Conservation (phyloP, 2,888 invertebrate species). For the Drosophila rubida region DNA sequence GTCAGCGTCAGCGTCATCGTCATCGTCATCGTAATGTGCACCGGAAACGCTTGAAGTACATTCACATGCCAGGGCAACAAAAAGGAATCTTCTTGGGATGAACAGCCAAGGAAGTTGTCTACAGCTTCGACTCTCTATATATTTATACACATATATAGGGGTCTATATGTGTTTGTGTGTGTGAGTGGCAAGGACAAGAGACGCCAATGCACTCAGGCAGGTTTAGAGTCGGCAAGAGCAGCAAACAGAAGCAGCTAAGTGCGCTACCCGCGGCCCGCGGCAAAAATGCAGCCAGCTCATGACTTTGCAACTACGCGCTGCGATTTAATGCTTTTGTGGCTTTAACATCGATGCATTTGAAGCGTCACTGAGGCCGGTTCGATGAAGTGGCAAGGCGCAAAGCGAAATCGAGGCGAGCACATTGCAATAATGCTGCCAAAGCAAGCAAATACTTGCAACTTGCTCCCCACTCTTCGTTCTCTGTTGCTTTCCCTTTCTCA, state of each 20-base stretch:
- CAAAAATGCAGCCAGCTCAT: constrained; percentile 14
- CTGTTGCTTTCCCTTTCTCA: not conserved
- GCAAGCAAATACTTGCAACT: constrained; percentile 52
- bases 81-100: constrained; percentile 49
- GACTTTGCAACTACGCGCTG: constrained; percentile 3
- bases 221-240: constrained; percentile 19
- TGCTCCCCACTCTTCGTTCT: not conserved
- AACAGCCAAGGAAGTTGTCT: constrained; percentile 66
- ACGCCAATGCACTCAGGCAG: constrained; percentile 79
- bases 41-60: constrained; percentile 82
- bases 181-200: constrained; percentile 68
- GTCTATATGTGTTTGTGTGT: constrained; percentile 23
- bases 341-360: constrained; percentile 39
- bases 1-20: constrained; percentile 66
- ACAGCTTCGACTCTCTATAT: constrained; percentile 18
- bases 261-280: constrained; percentile 32
- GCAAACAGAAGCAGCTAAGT: constrained; percentile 37
- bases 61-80: constrained; percentile 74
- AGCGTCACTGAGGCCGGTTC: constrained; percentile 42
- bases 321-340: constrained; percentile 31
- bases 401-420: constrained; percentile 37
- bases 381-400: constrained; percentile 54
- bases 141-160: constrained; percentile 6
- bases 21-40: constrained; percentile 71
- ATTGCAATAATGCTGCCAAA: constrained; percentile 42